phyloP scores from a whole-genome alignment of 1,140 invertebrate species.

The Whitmania pigra region DNA sequence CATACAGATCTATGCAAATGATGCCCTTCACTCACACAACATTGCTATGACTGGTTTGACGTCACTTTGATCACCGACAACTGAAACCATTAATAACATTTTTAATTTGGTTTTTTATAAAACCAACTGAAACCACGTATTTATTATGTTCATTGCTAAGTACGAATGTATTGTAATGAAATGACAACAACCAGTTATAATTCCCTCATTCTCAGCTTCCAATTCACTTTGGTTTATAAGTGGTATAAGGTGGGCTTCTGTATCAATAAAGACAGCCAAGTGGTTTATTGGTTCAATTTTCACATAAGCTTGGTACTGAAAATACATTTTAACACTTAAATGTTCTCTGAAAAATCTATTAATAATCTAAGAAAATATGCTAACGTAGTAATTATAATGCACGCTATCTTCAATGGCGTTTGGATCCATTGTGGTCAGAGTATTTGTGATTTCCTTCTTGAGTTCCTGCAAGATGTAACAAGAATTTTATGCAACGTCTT shows the following conservation, averaged over 20 bases:
- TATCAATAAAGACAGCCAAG: background rate
- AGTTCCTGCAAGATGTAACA: slow-evolving; percentile 53
- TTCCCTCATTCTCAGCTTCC: background rate
- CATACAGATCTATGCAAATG: no score
- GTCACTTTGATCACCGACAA: no score
- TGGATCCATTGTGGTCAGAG: slow-evolving; percentile 59
- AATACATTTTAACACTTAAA: background rate
- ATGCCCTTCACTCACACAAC: no score
- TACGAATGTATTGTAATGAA: background rate
- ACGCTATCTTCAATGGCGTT: slow-evolving; percentile 47
- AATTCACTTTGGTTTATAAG: background rate
- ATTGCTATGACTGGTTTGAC: no score
- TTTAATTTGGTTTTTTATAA: background rate
- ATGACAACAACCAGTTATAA: background rate
- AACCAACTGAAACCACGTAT: background rate
- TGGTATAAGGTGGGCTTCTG: slow-evolving; percentile 3
- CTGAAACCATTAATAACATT: background rate
- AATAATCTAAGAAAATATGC: background rate
- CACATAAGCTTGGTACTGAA: slow-evolving; percentile 1
- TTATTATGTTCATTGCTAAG: background rate
- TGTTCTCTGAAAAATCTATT: background rate
- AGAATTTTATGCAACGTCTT: background rate
- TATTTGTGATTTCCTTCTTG: slow-evolving; percentile 62
- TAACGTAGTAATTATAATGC: slow-evolving; percentile 42
- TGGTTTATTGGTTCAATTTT: slow-evolving; percentile 8